Evolutionary conservation across 1,140 invertebrate genomes (phyloP), one percentile per base, ranked within the genome.

Genomic region (Danaus plexippus): DNA sequence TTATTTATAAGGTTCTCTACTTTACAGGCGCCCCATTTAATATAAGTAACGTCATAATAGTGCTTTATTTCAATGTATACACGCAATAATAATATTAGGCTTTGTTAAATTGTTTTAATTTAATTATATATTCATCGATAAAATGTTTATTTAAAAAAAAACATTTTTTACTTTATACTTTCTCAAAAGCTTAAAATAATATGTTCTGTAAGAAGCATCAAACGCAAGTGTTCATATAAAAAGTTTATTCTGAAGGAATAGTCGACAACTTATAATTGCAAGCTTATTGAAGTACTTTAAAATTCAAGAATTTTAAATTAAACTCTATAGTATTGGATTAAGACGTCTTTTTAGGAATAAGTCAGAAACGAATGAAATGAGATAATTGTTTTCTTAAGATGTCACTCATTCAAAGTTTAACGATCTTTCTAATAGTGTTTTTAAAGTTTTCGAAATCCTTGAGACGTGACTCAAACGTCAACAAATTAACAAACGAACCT

Each of bases 341-440:
- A 59, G 54, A 41, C 48, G 61, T 40, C 3, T 47, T 18, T 12
- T 55, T 11, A 10, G 32, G 9, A 22, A 47, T 49, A 49, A 49
- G 47, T 43, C 43, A n/a, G 43, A 48, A 50, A 57, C 47, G 42
- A 52, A 43, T n/a, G 9, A 42, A 46, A 15, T 52, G 42, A 47
- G 41, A 53, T 61, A 42, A 43, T 49, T 57, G 78, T 68, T 64
- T 62, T 53, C 73, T 80, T 77, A 75, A 84, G 79, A 85, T 84
- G 82, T 85, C 83, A 84, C 78, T 84, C 83, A 83, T 82, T 76
- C 80, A 76, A 73, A 85, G 74, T 85, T 85, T 85, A 83, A 85
- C 78, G 82, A 85, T 81, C 75, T 69, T 73, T 71, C 77, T 80
- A 86, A 86, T 86, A 84, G 80, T 77, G 74, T 84, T 83, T 84